Conservation (phyloP, 2,888 invertebrate species). For the Hypomecis atomaria region DNA sequence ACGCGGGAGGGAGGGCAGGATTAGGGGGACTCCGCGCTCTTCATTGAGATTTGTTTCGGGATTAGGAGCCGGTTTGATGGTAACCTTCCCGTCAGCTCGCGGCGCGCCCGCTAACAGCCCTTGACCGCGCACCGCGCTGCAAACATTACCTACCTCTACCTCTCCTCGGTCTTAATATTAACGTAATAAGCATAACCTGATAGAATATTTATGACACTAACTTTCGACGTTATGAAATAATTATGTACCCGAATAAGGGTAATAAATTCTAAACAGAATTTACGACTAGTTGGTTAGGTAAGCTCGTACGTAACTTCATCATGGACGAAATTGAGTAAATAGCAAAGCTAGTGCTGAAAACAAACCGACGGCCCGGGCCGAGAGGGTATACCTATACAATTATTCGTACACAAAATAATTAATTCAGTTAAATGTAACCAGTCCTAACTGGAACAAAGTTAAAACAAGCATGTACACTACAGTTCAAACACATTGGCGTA, state of each 20-base stretch:
- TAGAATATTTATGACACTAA: slow-evolving; percentile 70
- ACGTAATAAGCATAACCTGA: slow-evolving; percentile 64
- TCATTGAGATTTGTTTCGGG: slow-evolving; percentile 85
- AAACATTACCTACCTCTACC: slow-evolving; percentile 61
- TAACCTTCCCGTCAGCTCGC: slow-evolving; percentile 66
- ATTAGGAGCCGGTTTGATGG: slow-evolving; percentile 80
- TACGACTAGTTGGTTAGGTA: slow-evolving; percentile 28
- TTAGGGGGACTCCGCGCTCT: slow-evolving; percentile 78
- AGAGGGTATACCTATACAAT: slow-evolving; percentile 15
- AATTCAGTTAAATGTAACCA: slow-evolving; percentile 32
- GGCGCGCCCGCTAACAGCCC: slow-evolving; percentile 62
- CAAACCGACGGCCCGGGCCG: slow-evolving; percentile 14
- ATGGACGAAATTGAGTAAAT: slow-evolving; percentile 13
- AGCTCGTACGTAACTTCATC: slow-evolving; percentile 15
- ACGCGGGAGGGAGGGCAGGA: slow-evolving; percentile 61
- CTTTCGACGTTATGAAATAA: slow-evolving; percentile 63
- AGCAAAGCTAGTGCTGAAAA: slow-evolving; percentile 8
- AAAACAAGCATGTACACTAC: slow-evolving; percentile 44
- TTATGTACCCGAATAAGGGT: slow-evolving; percentile 31
- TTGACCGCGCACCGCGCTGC: slow-evolving; percentile 58
- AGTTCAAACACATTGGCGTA: slow-evolving; percentile 49
- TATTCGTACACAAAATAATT: slow-evolving; percentile 29
- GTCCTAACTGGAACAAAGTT: slow-evolving; percentile 32
- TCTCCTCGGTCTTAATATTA: slow-evolving; percentile 57
- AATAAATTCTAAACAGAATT: slow-evolving; percentile 26